Percentiles rank a stretch among this genome's conserved stretches.
These are phyloP conservation scores for Amblyjoppa proteus DNA, from an alignment of 2,888 invertebrate genomes.

Conservation along the genomic window DNA sequence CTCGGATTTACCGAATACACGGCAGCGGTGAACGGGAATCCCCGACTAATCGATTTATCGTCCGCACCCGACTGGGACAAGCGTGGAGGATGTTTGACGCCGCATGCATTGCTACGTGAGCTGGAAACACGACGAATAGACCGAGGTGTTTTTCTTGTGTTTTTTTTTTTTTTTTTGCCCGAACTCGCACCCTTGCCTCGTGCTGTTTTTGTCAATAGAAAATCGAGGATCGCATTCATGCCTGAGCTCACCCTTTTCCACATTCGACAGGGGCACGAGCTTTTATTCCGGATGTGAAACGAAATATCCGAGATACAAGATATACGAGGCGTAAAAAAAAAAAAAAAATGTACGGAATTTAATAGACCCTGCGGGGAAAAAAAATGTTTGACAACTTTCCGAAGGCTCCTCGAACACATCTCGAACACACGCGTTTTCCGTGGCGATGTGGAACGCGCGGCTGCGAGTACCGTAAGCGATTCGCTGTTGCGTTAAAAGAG, in stretches of 20 bases:
- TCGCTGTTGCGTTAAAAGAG: not conserved
- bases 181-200: not conserved
- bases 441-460: not conserved
- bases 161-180: no score
- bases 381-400: constrained; percentile 4
- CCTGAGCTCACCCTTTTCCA: constrained; percentile 18
- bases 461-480: constrained; percentile 3
- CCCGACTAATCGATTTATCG: constrained; percentile 55
- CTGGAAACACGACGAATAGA: not conserved
- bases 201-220: constrained; percentile 5
- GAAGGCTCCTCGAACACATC: not conserved
- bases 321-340: not conserved
- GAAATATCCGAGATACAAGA: not conserved
- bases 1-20: constrained; percentile 16
- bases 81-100: constrained; percentile 37
- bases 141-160: not conserved
- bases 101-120: constrained; percentile 1
- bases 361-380: not conserved
- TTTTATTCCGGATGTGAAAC: not conserved
- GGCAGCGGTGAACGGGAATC: not conserved
- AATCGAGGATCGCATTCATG: constrained; percentile 9
- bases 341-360: not conserved
- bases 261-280: not conserved
- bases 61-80: constrained; percentile 22
- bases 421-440: not conserved